Evolutionary conservation across 30 jellyfish, hydroid and myxozoan species (phyloP), one percentile per base, ranked within the genome.

Genomic region (Pelagia noctiluca): DNA sequence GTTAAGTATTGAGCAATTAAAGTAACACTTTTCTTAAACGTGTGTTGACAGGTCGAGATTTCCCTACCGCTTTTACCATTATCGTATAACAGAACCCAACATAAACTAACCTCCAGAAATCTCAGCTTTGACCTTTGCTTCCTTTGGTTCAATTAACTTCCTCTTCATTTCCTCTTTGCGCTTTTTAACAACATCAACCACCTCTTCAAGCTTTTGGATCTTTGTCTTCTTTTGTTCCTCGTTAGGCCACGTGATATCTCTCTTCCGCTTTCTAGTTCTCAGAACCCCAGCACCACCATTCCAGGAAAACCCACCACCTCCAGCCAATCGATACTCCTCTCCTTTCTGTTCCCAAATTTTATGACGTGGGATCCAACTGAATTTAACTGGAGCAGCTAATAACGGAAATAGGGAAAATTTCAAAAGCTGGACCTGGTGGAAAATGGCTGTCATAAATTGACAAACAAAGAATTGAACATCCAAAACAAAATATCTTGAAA

Each of bases 231-330:
- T 73, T 54, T 84, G 80, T 22, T 84, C 84, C 50, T 31, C 37
- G 46, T 50, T 74, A 21, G 94, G 94, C 88, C 94, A 67, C 48
- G 82, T 67, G 61, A 46, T 64, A 4, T 84, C 87, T 35, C 82
- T 67, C 28, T 68, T 69, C 28, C 92, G 75, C 35, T 82, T 82
- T 29, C 89, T 85, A 32, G 84, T 74, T 42, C 89, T 64, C 64
- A 76, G 21, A 75, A 33, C 10, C 38, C 64, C 76, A 21, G 38
- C 34, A 11, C 86, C 91, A 21, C 91, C 89, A 50, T 42, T 70
- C 98, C 98, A 92, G 21, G 74, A 50, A 96, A 96, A 92, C 22
- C 97, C 98, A 21, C 98, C 98, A 2, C 76, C 85, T 16, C 98
- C 98, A 50, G 71, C 71, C 12, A 92, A 46, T 33, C 98, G 80